Conservation (phyloP, 2,113 vertebrate species). For the Coregonus clupeaformis region DNA sequence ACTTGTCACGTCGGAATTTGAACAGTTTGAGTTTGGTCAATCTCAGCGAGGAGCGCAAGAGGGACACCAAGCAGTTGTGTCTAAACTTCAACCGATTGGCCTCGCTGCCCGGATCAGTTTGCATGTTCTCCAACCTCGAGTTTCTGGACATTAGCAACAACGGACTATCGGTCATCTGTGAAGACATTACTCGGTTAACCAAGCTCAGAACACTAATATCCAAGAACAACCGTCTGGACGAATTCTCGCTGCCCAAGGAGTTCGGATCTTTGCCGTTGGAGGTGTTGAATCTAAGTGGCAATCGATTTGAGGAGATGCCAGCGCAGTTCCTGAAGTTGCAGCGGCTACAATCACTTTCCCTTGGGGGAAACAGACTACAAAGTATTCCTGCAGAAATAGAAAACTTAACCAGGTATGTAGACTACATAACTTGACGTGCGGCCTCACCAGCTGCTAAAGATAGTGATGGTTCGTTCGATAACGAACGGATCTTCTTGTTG, state of each 20-base stretch:
- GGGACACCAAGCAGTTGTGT: constrained; percentile 78
- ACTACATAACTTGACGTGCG: no score
- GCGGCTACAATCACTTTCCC: constrained; percentile 87
- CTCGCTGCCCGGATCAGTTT: constrained; percentile 74
- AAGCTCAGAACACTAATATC: constrained; percentile 86
- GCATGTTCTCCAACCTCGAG: constrained; percentile 81
- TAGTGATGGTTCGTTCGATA: no score
- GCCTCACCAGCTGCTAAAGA: no score
- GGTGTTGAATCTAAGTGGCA: constrained; percentile 92
- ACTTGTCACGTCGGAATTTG: constrained; percentile 76
- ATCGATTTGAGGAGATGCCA: constrained; percentile 88
- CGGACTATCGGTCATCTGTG: constrained; percentile 79
- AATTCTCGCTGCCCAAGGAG: constrained; percentile 86
- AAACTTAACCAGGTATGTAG: constrained; percentile 81
- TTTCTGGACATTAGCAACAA: constrained; percentile 92
- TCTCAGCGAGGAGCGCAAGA: constrained; percentile 70
- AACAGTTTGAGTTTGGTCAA: constrained; percentile 64
- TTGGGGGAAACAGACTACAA: constrained; percentile 93
- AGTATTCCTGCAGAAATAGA: constrained; percentile 90
- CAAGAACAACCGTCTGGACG: constrained; percentile 93
- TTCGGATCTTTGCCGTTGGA: constrained; percentile 83
- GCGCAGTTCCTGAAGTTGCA: constrained; percentile 79
- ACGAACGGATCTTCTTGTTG: no score
- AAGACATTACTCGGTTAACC: constrained; percentile 77
- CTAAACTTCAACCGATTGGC: constrained; percentile 80